phyloP scores from a whole-genome alignment of 2,113 vertebrate genomes.

The Scophthalmus maximus region DNA sequence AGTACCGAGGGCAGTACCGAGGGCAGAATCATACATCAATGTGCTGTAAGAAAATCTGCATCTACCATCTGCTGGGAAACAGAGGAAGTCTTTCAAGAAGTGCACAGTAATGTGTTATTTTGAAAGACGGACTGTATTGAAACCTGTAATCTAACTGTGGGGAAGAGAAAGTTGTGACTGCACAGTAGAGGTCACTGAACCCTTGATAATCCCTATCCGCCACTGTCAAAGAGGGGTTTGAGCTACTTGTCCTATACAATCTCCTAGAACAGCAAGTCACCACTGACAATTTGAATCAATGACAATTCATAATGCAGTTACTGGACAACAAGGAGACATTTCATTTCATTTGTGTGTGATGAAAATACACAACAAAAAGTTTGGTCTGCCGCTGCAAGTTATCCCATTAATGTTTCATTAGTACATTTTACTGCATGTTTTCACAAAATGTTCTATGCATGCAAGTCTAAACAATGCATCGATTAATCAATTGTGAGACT shows the following conservation, averaged over 20 bases:
- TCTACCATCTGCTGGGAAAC: neutral
- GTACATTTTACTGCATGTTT: too few relatives aligned
- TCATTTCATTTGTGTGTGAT: too few relatives aligned
- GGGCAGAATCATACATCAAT: too few relatives aligned
- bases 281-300: neutral
- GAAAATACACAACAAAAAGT: too few relatives aligned
- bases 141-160: neutral
- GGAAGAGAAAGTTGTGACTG: neutral
- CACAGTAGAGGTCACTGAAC: neutral
- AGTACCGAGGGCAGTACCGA: too few relatives aligned
- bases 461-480: too few relatives aligned
- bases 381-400: too few relatives aligned
- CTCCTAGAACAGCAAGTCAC: neutral
- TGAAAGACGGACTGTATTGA: neutral
- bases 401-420: too few relatives aligned
- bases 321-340: neutral
- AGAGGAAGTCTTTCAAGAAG: neutral
- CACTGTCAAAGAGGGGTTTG: neutral
- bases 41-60: too few relatives aligned
- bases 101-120: neutral
- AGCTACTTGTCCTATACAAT: too few relatives aligned
- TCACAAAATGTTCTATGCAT: too few relatives aligned
- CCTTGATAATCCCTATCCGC: neutral
- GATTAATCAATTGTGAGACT: too few relatives aligned
- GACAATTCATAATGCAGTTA: neutral